phyloP scores from a whole-genome alignment of 2,113 vertebrate genomes.

The Philantomba maxwellii region DNA sequence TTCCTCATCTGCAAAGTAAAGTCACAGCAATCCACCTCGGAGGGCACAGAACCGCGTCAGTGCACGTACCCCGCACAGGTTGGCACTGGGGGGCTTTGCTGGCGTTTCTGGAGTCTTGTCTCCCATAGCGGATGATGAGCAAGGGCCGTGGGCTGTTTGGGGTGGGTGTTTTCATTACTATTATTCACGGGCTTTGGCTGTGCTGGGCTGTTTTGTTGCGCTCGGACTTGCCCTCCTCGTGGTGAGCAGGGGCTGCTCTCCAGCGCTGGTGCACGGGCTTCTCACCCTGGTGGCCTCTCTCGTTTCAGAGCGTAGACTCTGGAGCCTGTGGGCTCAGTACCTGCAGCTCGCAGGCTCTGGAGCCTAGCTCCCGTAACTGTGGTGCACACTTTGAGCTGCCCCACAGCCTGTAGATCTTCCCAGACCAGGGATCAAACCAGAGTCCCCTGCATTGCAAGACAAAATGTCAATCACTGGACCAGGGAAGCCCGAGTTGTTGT shows the following conservation, averaged over 20 bases:
- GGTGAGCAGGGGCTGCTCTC: not conserved
- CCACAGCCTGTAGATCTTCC: not conserved
- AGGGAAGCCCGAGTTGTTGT: not conserved
- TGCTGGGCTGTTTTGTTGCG: not conserved
- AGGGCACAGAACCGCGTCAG: rapidly evolving
- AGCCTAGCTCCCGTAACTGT: not conserved
- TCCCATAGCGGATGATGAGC: not conserved
- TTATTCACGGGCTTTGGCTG: not conserved
- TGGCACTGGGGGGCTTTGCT: not conserved
- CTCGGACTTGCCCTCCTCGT: not conserved
- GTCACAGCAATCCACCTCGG: not conserved
- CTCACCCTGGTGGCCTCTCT: rapidly evolving
- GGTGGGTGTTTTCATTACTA: not conserved
- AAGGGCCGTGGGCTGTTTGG: not conserved
- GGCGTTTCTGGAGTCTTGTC: not conserved
- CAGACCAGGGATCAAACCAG: not conserved
- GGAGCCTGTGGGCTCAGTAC: not conserved
- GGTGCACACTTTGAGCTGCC: not conserved
- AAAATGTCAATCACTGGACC: not conserved
- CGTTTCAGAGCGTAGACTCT: not conserved
- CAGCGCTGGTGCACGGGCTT: not conserved
- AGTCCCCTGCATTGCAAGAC: not conserved
- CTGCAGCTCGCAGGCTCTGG: not conserved
- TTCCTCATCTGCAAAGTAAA: not conserved
- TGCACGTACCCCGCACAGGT: rapidly evolving